phyloP scores from a whole-genome alignment of 2,797 vertebrate species.

The Orestias chungarensis region DNA sequence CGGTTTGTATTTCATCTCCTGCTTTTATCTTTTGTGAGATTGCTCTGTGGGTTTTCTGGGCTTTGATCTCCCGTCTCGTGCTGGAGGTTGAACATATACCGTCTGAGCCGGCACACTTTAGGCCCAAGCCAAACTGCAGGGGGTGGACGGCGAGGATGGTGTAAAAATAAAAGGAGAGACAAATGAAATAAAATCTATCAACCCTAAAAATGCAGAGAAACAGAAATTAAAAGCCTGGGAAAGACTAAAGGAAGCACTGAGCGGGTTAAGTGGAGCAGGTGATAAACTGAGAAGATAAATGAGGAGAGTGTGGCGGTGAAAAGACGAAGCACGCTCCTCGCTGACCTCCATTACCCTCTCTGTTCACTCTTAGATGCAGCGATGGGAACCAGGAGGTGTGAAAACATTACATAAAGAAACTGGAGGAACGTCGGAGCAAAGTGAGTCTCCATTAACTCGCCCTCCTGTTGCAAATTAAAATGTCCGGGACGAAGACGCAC shows the following conservation, averaged over 20 bases:
- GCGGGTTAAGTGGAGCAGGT: constrained; percentile 23
- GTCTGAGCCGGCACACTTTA: constrained; percentile 11
- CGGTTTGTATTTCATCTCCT: constrained; percentile 18
- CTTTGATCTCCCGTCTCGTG: constrained; percentile 40
- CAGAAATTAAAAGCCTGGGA: constrained; percentile 4
- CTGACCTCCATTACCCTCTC: constrained; percentile 60
- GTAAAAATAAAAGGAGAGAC: constrained; percentile 22
- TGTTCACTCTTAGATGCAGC: constrained; percentile 18
- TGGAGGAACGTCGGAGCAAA: not conserved
- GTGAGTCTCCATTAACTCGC: constrained; percentile 21
- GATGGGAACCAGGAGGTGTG: constrained; percentile 15
- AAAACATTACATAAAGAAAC: constrained; percentile 34
- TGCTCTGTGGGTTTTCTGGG: constrained; percentile 1
- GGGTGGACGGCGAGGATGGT: constrained; percentile 11
- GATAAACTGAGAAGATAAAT: constrained; percentile 27
- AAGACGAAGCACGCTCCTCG: constrained; percentile 25
- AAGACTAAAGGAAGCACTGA: not conserved
- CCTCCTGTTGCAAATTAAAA: constrained; percentile 4
- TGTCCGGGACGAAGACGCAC: not conserved
- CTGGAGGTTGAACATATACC: constrained; percentile 46
- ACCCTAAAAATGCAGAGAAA: not conserved
- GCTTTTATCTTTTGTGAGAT: constrained; percentile 37
- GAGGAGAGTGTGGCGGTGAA: constrained; percentile 21
- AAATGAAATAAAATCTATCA: constrained; percentile 24
- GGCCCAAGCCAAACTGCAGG: constrained; percentile 1